Conservation (phyloP, 2,113 vertebrate genomes). For the Grammomys surdaster region DNA sequence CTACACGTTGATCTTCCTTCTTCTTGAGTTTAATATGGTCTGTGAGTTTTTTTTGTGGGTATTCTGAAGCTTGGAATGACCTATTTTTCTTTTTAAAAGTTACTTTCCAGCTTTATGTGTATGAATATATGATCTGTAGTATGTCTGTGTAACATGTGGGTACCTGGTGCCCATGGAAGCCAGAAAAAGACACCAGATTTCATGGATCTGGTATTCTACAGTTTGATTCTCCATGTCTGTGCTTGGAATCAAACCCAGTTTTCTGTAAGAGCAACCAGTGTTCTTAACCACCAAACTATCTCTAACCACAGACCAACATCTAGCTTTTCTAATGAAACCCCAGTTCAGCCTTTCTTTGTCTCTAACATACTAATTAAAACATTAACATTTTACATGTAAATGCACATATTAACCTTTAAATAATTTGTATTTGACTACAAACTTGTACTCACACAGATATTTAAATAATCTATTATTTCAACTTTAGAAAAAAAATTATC, state of each 20-base stretch:
- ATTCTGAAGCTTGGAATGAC: no score
- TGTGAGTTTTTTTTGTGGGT: no score
- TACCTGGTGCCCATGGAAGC: background rate
- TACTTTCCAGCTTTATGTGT: background rate
- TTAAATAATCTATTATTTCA: background rate
- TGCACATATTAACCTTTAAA: background rate
- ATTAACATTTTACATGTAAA: background rate
- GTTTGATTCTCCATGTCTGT: no score
- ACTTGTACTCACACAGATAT: background rate
- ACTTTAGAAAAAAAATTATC: background rate
- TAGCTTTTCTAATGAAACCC: background rate
- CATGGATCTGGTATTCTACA: background rate
- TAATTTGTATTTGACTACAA: background rate
- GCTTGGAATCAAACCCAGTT: background rate
- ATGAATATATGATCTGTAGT: no score
- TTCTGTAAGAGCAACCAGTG: background rate
- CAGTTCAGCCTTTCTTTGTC: background rate
- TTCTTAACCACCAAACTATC: no score
- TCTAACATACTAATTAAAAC: background rate
- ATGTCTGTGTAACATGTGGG: background rate
- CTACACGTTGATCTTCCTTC: no score
- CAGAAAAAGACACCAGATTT: background rate
- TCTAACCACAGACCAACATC: background rate
- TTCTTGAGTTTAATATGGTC: no score
- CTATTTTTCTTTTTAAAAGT: background rate